Percentiles rank a stretch among this genome's conserved stretches.
phyloP scores from a whole-genome alignment of 2,797 vertebrate genomes.

The Silurus lanzhouensis region DNA sequence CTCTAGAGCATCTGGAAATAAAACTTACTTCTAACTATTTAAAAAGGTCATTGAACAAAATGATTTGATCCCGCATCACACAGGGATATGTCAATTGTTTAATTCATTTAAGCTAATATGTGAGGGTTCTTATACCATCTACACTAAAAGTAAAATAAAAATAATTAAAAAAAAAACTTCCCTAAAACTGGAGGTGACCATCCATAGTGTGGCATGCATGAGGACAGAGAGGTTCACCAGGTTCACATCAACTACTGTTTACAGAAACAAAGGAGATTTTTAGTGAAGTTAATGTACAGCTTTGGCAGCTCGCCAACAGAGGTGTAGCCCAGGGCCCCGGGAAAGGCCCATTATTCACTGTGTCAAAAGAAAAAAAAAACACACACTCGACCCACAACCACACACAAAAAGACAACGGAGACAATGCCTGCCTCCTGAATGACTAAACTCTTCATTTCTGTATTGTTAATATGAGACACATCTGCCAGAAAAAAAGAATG shows the following conservation, averaged over 20 bases:
- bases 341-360: slow-evolving; percentile 47
- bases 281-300: slow-evolving; percentile 46
- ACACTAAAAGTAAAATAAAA: not conserved
- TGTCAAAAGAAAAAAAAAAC: slow-evolving; percentile 16
- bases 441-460: slow-evolving; percentile 48
- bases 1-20: not conserved
- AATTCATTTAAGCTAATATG: not conserved
- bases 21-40: not conserved
- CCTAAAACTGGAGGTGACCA: slow-evolving; percentile 34
- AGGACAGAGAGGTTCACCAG: slow-evolving; percentile 44
- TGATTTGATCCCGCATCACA: not conserved
- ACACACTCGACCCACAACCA: slow-evolving; percentile 18
- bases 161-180: too few relatives aligned
- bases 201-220: slow-evolving; percentile 23
- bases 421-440: slow-evolving; percentile 48
- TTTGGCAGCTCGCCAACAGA: slow-evolving; percentile 42
- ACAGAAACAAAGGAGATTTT: slow-evolving; percentile 38
- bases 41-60: not conserved
- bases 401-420: slow-evolving; percentile 46
- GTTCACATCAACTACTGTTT: slow-evolving; percentile 45
- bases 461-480: slow-evolving; percentile 47
- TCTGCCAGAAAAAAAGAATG: slow-evolving; percentile 40
- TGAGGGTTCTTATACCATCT: not conserved
- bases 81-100: not conserved
- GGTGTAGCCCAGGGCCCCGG: slow-evolving; percentile 38